Conservation (phyloP, 2,113 vertebrate species). For the Dinomys branickii region DNA sequence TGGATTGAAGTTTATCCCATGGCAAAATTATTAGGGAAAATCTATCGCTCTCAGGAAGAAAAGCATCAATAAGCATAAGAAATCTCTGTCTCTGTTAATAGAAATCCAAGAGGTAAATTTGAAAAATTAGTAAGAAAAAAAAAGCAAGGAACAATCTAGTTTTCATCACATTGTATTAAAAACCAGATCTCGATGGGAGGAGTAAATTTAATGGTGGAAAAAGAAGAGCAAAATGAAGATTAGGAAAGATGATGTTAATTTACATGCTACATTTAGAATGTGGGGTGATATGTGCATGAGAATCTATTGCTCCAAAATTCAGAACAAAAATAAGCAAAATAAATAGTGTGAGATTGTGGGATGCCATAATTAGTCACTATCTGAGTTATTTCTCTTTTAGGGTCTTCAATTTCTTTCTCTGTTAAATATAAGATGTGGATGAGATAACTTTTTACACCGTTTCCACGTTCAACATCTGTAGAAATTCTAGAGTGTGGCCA, state of each 20-base stretch:
- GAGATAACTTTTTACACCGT: not conserved
- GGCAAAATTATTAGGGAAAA: not conserved
- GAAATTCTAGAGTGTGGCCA: not conserved
- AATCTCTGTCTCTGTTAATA: not conserved
- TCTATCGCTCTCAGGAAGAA: not conserved
- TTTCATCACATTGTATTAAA: not conserved
- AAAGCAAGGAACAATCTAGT: not conserved
- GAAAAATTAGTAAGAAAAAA: not conserved
- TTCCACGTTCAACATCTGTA: not conserved
- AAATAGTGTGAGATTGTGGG: not conserved
- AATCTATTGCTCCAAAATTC: conserved; percentile 20
- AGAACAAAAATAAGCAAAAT: conserved; percentile 44
- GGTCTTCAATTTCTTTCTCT: not conserved
- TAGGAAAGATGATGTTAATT: not conserved
- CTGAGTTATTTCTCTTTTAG: not conserved
- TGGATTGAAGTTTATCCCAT: not conserved
- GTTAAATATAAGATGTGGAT: not conserved
- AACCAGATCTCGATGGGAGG: not conserved
- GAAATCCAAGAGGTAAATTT: not conserved
- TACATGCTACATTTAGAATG: not conserved
- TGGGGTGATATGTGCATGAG: not conserved
- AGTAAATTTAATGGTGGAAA: not conserved
- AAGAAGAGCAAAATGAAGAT: not conserved
- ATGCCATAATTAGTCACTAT: not conserved
- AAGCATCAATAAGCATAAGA: not conserved